Percentiles rank a stretch among this genome's conserved stretches.
phyloP scores from a whole-genome alignment of 2,797 vertebrate genomes.

The Pangasius macronema region DNA sequence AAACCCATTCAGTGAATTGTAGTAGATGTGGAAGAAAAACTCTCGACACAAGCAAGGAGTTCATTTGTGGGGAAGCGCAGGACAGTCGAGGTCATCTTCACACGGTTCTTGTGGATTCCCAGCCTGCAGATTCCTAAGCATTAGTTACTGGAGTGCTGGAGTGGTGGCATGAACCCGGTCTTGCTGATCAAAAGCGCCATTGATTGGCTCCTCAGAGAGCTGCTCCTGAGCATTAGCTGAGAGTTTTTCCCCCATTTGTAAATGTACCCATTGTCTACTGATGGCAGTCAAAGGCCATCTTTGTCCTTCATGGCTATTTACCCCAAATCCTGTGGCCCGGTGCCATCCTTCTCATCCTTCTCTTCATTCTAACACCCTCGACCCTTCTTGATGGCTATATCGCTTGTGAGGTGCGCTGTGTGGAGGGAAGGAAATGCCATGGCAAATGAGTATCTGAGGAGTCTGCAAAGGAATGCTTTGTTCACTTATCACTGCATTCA shows the following conservation, averaged over 20 bases:
- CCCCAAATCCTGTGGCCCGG: conserved; percentile 46
- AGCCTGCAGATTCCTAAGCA: conserved; percentile 51
- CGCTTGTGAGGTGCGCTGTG: conserved; percentile 6
- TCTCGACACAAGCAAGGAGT: conserved; percentile 4
- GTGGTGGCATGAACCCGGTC: conserved; percentile 55
- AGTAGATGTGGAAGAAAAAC: not conserved
- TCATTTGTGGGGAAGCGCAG: conserved; percentile 35
- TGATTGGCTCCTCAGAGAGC: conserved; percentile 56
- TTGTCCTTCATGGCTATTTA: conserved; percentile 54
- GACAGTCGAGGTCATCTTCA: conserved; percentile 55
- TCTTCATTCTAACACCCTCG: conserved; percentile 20
- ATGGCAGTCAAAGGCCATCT: conserved; percentile 52
- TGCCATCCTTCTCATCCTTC: conserved; percentile 26
- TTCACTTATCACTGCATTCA: conserved; percentile 5
- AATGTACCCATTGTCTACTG: conserved; percentile 63
- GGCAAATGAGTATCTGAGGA: conserved; percentile 4
- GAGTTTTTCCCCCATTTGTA: conserved; percentile 49
- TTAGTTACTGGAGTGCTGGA: conserved; percentile 55
- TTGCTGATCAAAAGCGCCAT: conserved; percentile 61
- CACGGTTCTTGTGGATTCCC: conserved; percentile 47
- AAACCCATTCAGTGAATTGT: not conserved
- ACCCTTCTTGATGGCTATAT: conserved; percentile 44
- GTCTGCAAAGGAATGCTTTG: conserved; percentile 10
- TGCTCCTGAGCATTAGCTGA: conserved; percentile 56
- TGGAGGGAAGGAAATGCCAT: conserved; percentile 13